Percentiles rank a stretch among this genome's conserved stretches.
These are phyloP conservation scores for Ispidina picta DNA, from an alignment of 2,797 vertebrate species.

Conservation along the genomic window DNA sequence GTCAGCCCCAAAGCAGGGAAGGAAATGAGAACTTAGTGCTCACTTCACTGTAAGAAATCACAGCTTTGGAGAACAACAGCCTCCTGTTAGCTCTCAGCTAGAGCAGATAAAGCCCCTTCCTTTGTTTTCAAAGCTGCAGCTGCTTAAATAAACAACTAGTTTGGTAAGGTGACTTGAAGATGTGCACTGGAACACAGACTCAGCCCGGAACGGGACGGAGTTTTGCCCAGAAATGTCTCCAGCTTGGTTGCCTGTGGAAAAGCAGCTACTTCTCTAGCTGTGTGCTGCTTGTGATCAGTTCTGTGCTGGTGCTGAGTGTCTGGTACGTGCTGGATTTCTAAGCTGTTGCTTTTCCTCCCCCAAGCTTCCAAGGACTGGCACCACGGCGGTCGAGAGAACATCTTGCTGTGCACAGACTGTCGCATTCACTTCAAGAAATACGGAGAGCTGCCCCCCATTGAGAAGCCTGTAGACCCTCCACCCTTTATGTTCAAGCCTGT, in stretches of 20 bases:
- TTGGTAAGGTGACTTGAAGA: background rate
- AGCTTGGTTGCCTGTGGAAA: accelerated
- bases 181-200: background rate
- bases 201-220: background rate
- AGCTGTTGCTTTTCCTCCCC: background rate
- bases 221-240: background rate
- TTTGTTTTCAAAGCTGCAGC: background rate
- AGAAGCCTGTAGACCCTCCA: slow-evolving; percentile 97
- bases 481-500: slow-evolving; percentile 99
- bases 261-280: background rate
- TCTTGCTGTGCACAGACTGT: slow-evolving; percentile 96
- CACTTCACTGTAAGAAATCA: background rate
- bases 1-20: background rate
- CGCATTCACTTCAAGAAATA: slow-evolving; percentile 99
- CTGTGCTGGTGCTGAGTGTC: background rate
- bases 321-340: background rate
- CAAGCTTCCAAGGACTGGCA: slow-evolving; percentile 98
- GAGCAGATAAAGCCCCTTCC: background rate
- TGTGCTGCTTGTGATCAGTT: no score
- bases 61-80: background rate
- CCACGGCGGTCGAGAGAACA: slow-evolving; percentile 99
- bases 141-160: background rate
- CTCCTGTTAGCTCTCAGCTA: background rate
- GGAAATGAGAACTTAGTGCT: background rate
- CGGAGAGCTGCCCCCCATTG: slow-evolving; percentile 97